A percentile compares a stretch with the other conserved stretches of the same genome.
Evolutionary conservation across 2,888 invertebrate genomes (phyloP).

Genomic region (Brachyptera putata): DNA sequence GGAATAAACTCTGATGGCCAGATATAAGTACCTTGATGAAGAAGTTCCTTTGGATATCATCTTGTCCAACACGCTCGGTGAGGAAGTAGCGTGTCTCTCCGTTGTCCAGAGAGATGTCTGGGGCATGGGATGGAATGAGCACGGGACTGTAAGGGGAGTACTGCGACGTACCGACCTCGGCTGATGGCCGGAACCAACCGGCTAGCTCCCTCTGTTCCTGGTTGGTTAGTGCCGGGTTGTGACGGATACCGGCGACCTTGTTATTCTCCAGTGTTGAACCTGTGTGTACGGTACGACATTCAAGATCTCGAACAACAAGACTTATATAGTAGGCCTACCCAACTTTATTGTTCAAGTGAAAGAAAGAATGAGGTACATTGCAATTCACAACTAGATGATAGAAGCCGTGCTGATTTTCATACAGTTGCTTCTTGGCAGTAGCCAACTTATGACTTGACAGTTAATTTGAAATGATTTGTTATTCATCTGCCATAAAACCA

Average conservation of each 20-base stretch:
- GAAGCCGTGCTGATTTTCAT: too few relatives aligned
- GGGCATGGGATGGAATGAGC: slow-evolving; percentile 60
- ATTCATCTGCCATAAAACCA: too few relatives aligned
- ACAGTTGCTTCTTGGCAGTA: too few relatives aligned
- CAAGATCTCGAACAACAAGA: neutral
- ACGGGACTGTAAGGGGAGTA: slow-evolving; percentile 72
- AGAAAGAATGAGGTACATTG: too few relatives aligned
- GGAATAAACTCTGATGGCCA: too few relatives aligned
- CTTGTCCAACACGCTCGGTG: slow-evolving; percentile 60
- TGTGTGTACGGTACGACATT: slow-evolving; percentile 26
- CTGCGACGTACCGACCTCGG: slow-evolving; percentile 56
- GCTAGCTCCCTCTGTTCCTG: slow-evolving; percentile 85
- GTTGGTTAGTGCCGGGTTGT: slow-evolving; percentile 82
- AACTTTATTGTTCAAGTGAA: too few relatives aligned
- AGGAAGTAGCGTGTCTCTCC: slow-evolving; percentile 77
- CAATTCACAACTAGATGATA: too few relatives aligned
- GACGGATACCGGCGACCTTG: slow-evolving; percentile 80
- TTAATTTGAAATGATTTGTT: too few relatives aligned
- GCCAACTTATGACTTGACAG: too few relatives aligned
- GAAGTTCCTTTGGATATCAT: slow-evolving; percentile 45
- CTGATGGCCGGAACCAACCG: slow-evolving; percentile 80
- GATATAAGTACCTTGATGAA: slow-evolving; percentile 41
- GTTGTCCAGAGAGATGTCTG: slow-evolving; percentile 59
- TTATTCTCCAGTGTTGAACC: slow-evolving; percentile 80
- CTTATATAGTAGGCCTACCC: too few relatives aligned